phyloP scores from a whole-genome alignment of 2,797 vertebrate species.

The Chrysocyon brachyurus region DNA sequence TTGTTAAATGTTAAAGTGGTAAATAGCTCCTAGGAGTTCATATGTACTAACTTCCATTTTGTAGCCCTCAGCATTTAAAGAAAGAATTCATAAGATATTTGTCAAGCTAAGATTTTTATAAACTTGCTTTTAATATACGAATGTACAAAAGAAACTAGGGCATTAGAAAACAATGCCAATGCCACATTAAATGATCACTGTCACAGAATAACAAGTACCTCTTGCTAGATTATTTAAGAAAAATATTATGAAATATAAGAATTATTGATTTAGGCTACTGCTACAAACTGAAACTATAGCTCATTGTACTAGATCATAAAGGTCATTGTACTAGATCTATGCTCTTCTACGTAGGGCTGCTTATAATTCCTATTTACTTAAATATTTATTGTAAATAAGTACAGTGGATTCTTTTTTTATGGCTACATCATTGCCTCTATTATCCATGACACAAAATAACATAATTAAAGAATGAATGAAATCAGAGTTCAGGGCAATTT shows the following conservation, averaged over 20 bases:
- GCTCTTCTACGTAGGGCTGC: background rate
- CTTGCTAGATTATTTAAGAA: slow-evolving; percentile 74
- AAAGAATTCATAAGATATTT: slow-evolving; percentile 83
- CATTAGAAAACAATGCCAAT: slow-evolving; percentile 83
- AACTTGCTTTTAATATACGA: slow-evolving; percentile 84
- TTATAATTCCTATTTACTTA: slow-evolving; percentile 1
- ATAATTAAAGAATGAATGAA: slow-evolving; percentile 3
- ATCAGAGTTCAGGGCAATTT: background rate
- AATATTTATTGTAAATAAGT: slow-evolving; percentile 30
- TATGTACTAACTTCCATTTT: slow-evolving; percentile 86
- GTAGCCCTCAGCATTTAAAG: slow-evolving; percentile 87
- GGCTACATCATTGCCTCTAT: background rate
- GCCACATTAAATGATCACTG: slow-evolving; percentile 74
- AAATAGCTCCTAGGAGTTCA: slow-evolving; percentile 87
- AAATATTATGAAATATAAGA: slow-evolving; percentile 84
- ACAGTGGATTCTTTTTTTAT: background rate
- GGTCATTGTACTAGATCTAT: background rate
- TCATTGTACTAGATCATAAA: background rate
- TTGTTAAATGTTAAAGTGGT: slow-evolving; percentile 91
- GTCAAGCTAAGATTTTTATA: slow-evolving; percentile 81
- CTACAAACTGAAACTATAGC: background rate
- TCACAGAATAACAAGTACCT: slow-evolving; percentile 75
- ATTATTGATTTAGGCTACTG: slow-evolving; percentile 66
- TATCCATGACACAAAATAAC: background rate
- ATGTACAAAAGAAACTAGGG: slow-evolving; percentile 59